Conservation (phyloP, 2,888 invertebrate species). For the Eupelmus urozonus region DNA sequence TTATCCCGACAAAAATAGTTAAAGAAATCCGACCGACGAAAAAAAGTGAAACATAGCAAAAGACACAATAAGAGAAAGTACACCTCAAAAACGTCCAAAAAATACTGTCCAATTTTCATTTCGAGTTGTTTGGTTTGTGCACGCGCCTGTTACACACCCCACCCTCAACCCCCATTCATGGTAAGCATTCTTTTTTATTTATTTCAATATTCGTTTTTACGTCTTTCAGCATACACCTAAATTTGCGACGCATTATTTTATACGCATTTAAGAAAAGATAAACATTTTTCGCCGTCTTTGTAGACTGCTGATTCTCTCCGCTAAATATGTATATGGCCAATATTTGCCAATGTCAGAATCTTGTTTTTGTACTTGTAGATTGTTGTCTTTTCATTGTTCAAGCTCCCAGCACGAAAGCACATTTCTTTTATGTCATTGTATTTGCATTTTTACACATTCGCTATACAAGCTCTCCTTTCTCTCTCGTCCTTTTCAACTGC, state of each 20-base stretch:
- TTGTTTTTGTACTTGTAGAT: background rate
- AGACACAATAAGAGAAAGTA: constrained; percentile 60
- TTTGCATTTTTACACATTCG: constrained; percentile 31
- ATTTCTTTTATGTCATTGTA: constrained; percentile 24
- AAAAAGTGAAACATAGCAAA: constrained; percentile 54
- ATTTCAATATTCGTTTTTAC: constrained; percentile 66
- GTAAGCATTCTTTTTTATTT: constrained; percentile 77
- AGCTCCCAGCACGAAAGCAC: constrained; percentile 49
- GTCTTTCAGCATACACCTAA: constrained; percentile 31
- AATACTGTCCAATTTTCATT: constrained; percentile 76
- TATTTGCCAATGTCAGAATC: constrained; percentile 20
- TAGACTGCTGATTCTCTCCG: constrained; percentile 46
- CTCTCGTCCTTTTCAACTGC: constrained; percentile 65
- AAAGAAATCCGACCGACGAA: constrained; percentile 50
- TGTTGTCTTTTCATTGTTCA: constrained; percentile 22
- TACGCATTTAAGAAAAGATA: background rate
- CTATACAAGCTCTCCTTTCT: constrained; percentile 42
- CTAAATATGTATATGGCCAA: constrained; percentile 31
- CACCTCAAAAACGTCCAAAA: constrained; percentile 69
- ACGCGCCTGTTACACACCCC: constrained; percentile 78
- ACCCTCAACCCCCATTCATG: constrained; percentile 77
- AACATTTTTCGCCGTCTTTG: constrained; percentile 32
- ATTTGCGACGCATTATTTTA: constrained; percentile 8
- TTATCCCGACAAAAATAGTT: constrained; percentile 53
- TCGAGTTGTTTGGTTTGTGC: constrained; percentile 78